Evolutionary conservation across 2,797 vertebrate genomes (phyloP), one percentile per base, ranked within the genome.

Genomic region (Anguilla obscura): DNA sequence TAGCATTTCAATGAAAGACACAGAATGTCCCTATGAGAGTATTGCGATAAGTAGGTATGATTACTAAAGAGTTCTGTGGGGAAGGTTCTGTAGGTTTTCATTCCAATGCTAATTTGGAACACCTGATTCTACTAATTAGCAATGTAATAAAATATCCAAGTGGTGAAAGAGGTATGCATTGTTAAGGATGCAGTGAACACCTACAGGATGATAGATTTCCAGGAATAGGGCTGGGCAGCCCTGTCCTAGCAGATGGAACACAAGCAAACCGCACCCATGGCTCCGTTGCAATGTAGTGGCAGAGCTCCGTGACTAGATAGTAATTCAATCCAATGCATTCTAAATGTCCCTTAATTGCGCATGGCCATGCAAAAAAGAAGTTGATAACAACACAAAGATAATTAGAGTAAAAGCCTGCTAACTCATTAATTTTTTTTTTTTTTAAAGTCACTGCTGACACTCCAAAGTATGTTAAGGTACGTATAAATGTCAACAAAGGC

Each of bases 21-120:
- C 87, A 85, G 66, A 76, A 85, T 76, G 87, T 88, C 85, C 83
- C 83, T 56, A 63, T 18, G 83, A 36, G 63, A 63, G 63, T 14
- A 18, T 48, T 40, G 87, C 12, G 48, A 84, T 66, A 85, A 85
- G 45, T 58, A 40, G 74, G 24, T 58, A 74, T 66, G n/a, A 85
- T 88, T 85, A 88, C 85, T 85, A 45, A 88, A 85, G 83, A 88
- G 71, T 33, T 76, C 33, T 18, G 71, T 33, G 40, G 87, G 87
- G 87, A 50, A 85, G 79, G 36, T 2, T 24, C 87, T 40, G 36
- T 52, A 52, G 6, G 50, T 52, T 52, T 10, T 52, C 36, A 40
- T 40, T 40, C 36, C 3, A 40, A 40, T 40, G 2, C 36, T 40
- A 40, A 40, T 40, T 40, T 40, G 36, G 36, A 40, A 40, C 36